Evolutionary conservation across 2,113 vertebrate species (phyloP), one percentile per base, ranked within the genome.

Genomic region (Calyptomena viridis): DNA sequence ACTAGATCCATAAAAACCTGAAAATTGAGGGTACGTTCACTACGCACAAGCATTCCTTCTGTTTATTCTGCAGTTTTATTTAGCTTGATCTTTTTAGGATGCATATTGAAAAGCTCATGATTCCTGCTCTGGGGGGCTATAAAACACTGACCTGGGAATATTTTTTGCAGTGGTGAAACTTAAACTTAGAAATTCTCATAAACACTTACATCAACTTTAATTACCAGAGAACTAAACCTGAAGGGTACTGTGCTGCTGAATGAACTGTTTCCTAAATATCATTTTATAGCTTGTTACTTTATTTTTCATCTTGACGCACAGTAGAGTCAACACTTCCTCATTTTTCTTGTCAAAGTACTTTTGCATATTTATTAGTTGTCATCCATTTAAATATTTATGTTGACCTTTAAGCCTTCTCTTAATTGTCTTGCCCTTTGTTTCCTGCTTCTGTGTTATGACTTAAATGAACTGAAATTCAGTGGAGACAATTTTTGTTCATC

Each of bases 281-380:
- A 46, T 71, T 87, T 74, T 84, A 20, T 39, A 27, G 64, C 88
- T 52, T 62, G 6, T 52, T n/a, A 8, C 59, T 95, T 75, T 68
- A 39, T 40, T 71, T 91, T 72, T 83, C 7, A 12, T n/a, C 27
- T 76, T 77, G 37, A 92, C 53, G 15, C 40, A 27, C 47, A 25
- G 39, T 2, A 42, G 46, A 24, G 87, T 71, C 68, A 84, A 69
- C 10, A 30, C 13, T 81, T 62, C 33, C 37, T 87, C 3, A 3
- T n/a, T 85, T 77, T 89, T 58, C 59, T n/a, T 90, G 18, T 62
- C 49, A 59, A 52, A 42, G 6, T 8, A 31, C 35, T 50, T 75
- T 94, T 46, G 87, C 82, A 64, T 95, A 50, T 78, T 87, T 93
- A 71, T 72, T 53, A 84, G 37, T n/a, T 46, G 52, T 93, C 87